A percentile compares a stretch with the other conserved stretches of the same genome.
Conservation (phyloP, 2,797 vertebrate species). For the Peromyscus melanophrys region DNA sequence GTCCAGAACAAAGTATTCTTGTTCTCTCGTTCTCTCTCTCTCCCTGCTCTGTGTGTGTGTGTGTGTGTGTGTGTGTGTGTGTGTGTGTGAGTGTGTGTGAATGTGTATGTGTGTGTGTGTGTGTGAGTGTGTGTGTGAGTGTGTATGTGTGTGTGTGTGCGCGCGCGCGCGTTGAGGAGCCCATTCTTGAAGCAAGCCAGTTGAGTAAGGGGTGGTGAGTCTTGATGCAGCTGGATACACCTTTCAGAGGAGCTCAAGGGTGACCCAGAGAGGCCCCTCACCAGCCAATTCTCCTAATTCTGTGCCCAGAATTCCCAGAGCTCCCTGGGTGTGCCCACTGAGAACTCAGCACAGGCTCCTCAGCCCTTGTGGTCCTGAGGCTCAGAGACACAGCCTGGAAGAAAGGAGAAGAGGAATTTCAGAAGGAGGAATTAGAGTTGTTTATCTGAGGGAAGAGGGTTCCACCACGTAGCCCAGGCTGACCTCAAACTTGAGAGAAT, state of each 20-base stretch:
- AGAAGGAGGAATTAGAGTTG: background rate
- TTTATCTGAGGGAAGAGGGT: background rate
- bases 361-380: background rate
- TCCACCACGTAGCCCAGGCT: background rate
- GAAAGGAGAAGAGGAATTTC: background rate
- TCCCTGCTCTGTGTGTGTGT: background rate
- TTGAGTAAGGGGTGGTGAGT: background rate
- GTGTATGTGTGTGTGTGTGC: background rate
- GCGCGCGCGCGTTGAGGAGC: background rate
- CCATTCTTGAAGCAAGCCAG: background rate
- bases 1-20: background rate
- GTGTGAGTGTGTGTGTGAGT: background rate
- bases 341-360: accelerated
- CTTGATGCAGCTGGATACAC: background rate
- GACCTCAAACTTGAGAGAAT: background rate
- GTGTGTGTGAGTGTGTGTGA: background rate
- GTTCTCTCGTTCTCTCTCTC: background rate
- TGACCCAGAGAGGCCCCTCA: background rate
- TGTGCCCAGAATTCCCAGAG: background rate
- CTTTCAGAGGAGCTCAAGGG: too few species aligned
- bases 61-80: background rate
- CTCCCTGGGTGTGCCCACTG: background rate
- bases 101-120: too few species aligned
- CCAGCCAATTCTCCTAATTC: background rate
- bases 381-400: background rate